Evolutionary conservation across 2,797 vertebrate species (phyloP), one percentile per base, ranked within the genome.

Genomic region (Propithecus deckenii): DNA sequence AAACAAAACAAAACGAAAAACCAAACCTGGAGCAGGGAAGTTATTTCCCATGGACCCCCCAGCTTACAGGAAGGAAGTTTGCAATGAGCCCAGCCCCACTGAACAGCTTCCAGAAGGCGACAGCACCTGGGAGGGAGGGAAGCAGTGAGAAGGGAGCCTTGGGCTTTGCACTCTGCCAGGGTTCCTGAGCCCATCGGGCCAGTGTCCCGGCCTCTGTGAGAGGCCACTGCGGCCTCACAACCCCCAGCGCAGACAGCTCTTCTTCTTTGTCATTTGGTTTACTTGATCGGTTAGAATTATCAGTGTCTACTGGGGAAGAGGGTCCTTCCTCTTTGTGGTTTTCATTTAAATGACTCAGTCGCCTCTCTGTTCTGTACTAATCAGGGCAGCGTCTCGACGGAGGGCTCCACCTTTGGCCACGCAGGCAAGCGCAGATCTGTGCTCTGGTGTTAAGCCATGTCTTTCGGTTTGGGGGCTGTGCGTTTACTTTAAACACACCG

Each of bases 21-120:
- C 13, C 25, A 41, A 91, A n/a, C n/a, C n/a, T 1, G 0, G 4
- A 69, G 55, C 20, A 7, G 22, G 28, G 11, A 63, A 69, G 28
- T 75, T 86, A 50, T 61, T 69, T 61, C 32, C 2, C 46, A 7
- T 5, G 30, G 2, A 7, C 0, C 1, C 18, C 22, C 15, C 87
- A 79, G 98, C 99, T 98, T 98, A 99, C 98, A 48, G 98, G 98
- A 97, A 98, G 96, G 96, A 99, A 99, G 96, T 98, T 98, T 96
- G 98, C 98, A 38, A 98, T 52, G 38, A 98, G 96, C 89, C 95
- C 83, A 17, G 98, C 98, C 52, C 98, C 98, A 43, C 96, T 22
- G 11, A 98, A 95, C 43, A 99, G 98, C 25, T 96, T 99, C 99
- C 99, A 99, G 97, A 99, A 99, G 98, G 97, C 96, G 93, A 99